phyloP scores from a whole-genome alignment of 2,888 invertebrate species.

The Merodon equestris region DNA sequence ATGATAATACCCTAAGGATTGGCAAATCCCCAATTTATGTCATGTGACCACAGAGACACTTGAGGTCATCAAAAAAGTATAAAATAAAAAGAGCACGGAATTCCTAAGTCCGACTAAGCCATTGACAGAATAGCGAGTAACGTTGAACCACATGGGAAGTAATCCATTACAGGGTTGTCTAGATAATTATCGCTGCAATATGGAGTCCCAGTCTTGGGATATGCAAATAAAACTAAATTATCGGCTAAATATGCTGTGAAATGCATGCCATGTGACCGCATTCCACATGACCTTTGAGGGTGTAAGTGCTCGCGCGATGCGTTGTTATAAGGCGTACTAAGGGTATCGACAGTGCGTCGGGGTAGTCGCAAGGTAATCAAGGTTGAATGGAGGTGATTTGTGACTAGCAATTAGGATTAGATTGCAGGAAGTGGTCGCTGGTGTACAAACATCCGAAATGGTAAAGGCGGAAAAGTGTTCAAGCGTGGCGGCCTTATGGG shows the following conservation, averaged over 20 bases:
- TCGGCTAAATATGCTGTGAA: constrained; percentile 10
- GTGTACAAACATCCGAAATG: too few species aligned
- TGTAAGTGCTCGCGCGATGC: constrained; percentile 11
- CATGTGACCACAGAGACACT: too few species aligned
- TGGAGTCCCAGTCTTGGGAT: constrained; percentile 37
- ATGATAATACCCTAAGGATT: too few species aligned
- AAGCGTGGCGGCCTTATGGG: too few species aligned
- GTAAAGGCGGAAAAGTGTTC: too few species aligned
- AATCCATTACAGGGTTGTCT: constrained; percentile 49
- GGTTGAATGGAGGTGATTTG: neutral
- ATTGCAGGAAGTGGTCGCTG: neutral
- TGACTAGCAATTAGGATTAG: constrained; percentile 9
- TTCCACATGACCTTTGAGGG: constrained; percentile 46
- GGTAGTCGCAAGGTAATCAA: constrained; percentile 13
- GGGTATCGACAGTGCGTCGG: constrained; percentile 48
- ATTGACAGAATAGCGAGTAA: constrained; percentile 17
- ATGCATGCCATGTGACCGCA: constrained; percentile 8
- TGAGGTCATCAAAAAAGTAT: too few species aligned
- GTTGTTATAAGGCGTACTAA: constrained; percentile 19
- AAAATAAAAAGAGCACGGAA: too few species aligned
- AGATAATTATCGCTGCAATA: constrained; percentile 63
- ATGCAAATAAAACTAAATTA: constrained; percentile 55
- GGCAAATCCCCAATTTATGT: too few species aligned
- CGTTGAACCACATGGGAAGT: constrained; percentile 39
- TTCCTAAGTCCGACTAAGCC: too few species aligned